phyloP scores from a whole-genome alignment of 2,113 vertebrate genomes.

The Narcine bancroftii region DNA sequence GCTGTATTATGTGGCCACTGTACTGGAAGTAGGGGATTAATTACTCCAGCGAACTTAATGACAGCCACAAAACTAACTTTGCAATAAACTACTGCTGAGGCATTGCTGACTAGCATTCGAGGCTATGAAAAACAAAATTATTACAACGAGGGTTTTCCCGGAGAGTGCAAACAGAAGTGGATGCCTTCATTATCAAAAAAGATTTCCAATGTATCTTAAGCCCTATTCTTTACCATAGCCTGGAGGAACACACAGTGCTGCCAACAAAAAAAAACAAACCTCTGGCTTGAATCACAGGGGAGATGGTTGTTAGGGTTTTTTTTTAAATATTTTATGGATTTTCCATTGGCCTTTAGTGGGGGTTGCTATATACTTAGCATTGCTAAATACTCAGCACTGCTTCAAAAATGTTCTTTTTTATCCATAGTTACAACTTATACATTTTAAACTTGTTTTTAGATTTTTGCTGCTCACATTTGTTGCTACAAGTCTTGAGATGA shows the following conservation, averaged over 20 bases:
- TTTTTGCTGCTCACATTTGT: not conserved
- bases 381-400: not conserved
- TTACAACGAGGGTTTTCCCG: not conserved
- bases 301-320: not conserved
- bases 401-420: conserved; percentile 25
- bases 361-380: not conserved
- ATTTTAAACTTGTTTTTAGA: not conserved
- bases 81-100: not conserved
- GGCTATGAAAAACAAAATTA: not conserved
- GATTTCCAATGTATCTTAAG: not conserved
- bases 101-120: not conserved
- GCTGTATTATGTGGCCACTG: not conserved
- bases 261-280: not conserved
- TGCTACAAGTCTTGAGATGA: not conserved
- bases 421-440: not conserved
- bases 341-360: not conserved
- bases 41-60: not conserved
- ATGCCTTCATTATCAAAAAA: conserved; percentile 26
- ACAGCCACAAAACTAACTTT: not conserved
- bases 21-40: not conserved
- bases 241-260: conserved; percentile 18
- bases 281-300: not conserved
- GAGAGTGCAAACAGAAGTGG: not conserved
- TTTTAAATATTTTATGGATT: conserved; percentile 3
- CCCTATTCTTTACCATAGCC: not conserved